phyloP scores from a whole-genome alignment of 92 coral and sea anemone species.

The Heliopora coerulea region DNA sequence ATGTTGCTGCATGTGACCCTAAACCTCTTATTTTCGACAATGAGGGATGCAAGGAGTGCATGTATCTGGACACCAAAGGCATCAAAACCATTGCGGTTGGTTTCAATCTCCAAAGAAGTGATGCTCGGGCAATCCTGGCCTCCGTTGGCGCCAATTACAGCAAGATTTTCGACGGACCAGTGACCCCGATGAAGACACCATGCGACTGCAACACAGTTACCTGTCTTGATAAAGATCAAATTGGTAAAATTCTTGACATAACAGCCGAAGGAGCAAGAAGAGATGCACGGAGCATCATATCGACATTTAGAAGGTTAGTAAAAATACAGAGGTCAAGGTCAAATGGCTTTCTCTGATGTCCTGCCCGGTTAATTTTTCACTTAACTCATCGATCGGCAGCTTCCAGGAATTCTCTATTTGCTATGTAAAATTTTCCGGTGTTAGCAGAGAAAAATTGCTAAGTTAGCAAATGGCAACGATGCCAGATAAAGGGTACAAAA shows the following conservation, averaged over 20 bases:
- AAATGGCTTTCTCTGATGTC: too few relatives aligned
- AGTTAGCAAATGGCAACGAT: too few relatives aligned
- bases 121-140: constrained; percentile 59
- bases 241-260: constrained; percentile 58
- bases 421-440: too few relatives aligned
- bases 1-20: constrained; percentile 59
- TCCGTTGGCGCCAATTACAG: constrained; percentile 76
- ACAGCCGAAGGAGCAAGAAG: constrained; percentile 56
- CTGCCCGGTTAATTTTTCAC: too few relatives aligned
- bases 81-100: constrained; percentile 81
- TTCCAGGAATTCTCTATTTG: too few relatives aligned
- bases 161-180: constrained; percentile 66
- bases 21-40: constrained; percentile 54
- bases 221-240: constrained; percentile 64
- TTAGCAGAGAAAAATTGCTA: too few relatives aligned
- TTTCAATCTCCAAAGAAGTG: constrained; percentile 63
- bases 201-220: constrained; percentile 75
- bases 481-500: too few relatives aligned
- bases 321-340: too few relatives aligned
- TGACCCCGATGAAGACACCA: constrained; percentile 40
- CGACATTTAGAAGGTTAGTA: constrained; percentile 50
- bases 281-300: constrained; percentile 62
- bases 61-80: constrained; percentile 69
- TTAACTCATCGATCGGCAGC: too few relatives aligned
- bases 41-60: constrained; percentile 72